Conservation (phyloP, 2,888 invertebrate species). For the Sabellastarte sp. region DNA sequence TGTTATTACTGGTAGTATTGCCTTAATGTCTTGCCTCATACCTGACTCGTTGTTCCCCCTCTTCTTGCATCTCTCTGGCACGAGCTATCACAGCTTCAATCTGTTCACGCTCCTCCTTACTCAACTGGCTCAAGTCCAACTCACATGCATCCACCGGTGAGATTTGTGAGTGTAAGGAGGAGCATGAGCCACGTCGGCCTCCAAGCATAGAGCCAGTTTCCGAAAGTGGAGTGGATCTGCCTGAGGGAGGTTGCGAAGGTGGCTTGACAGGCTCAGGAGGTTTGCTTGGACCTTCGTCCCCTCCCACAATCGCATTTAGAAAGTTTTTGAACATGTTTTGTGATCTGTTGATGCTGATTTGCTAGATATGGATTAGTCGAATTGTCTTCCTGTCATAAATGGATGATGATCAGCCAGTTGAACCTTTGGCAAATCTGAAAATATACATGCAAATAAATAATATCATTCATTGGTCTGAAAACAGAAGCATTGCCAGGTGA, state of each 20-base stretch:
- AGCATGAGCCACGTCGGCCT: background rate
- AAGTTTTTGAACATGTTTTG: background rate
- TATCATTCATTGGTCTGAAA: too few relatives aligned
- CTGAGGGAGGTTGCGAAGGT: conserved; percentile 2
- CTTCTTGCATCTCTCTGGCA: conserved; percentile 62
- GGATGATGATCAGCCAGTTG: too few relatives aligned
- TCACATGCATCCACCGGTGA: conserved; percentile 57
- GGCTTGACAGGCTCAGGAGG: background rate
- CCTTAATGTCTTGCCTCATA: background rate
- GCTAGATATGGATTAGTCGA: too few relatives aligned
- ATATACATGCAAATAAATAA: too few relatives aligned
- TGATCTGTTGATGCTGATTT: too few relatives aligned
- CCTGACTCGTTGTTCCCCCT: conserved; percentile 47
- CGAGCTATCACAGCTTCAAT: conserved; percentile 68
- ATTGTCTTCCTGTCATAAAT: too few relatives aligned
- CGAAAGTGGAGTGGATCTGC: background rate
- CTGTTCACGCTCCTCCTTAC: conserved; percentile 66
- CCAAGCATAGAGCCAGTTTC: background rate
- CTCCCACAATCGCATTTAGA: background rate
- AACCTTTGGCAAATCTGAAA: too few relatives aligned
- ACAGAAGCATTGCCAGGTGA: too few relatives aligned
- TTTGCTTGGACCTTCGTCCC: background rate
- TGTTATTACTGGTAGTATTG: too few relatives aligned
- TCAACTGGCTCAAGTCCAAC: conserved; percentile 65
- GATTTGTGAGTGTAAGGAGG: background rate